A percentile compares a stretch with the other conserved stretches of the same genome.
These are phyloP conservation scores for Stomatorhinus ivindoensis DNA, from an alignment of 2,113 vertebrate genomes.

Conservation along the genomic window DNA sequence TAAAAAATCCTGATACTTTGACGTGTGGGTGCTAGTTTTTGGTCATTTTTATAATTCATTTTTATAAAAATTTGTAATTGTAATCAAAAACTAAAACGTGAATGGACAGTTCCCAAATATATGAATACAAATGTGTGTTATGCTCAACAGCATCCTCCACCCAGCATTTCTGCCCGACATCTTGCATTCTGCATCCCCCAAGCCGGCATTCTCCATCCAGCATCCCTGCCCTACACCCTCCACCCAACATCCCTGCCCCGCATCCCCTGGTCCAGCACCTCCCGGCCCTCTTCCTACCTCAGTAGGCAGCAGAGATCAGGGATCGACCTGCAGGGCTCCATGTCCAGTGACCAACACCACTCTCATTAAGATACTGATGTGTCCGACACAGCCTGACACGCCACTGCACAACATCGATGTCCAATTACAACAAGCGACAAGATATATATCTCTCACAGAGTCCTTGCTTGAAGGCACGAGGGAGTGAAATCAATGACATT, in stretches of 20 bases:
- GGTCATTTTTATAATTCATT: not conserved
- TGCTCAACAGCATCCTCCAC: not conserved
- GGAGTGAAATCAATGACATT: slow-evolving; percentile 15
- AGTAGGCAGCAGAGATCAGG: not conserved
- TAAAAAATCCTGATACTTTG: too few species aligned
- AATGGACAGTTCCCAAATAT: too few species aligned
- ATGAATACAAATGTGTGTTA: not conserved
- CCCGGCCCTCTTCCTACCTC: not conserved
- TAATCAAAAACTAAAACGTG: too few species aligned
- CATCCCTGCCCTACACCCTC: not conserved
- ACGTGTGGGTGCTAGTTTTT: too few species aligned
- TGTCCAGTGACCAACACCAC: slow-evolving; percentile 42
- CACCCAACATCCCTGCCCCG: not conserved
- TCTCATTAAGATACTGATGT: slow-evolving; percentile 43
- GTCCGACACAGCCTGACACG: slow-evolving; percentile 32
- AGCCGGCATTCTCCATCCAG: not conserved
- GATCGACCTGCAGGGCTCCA: slow-evolving; percentile 37
- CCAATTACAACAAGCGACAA: not conserved
- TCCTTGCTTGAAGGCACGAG: not conserved
- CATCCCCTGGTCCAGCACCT: not conserved
- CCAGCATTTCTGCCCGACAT: not conserved
- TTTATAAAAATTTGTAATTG: too few species aligned
- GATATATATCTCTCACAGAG: not conserved
- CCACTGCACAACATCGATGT: not conserved
- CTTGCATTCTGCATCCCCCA: too few species aligned